Base-by-base conservation (phyloP, 1,140 invertebrate genomes). In the Drosophila bocki region DNA sequence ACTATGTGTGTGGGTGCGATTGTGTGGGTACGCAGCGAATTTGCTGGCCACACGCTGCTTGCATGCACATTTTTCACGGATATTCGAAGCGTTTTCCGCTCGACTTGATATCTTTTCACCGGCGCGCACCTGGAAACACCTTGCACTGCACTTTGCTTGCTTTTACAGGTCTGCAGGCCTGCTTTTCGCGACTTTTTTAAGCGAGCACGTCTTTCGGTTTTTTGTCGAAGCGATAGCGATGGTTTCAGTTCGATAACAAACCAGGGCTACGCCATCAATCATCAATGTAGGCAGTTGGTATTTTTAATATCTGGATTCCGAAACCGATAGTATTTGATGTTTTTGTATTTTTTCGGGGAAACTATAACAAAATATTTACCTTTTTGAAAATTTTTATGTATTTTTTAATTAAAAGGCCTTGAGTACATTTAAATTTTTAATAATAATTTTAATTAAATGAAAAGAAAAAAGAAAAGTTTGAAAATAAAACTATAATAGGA, bases 41-140 rank as follows among this genome's bases (percentile, higher is more conserved):
- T 71, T 54, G 84, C 77, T 83, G 84, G 65, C 77, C 84, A 85
- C 82, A 85, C 82, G 82, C 76, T 78, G 65, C 65, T 75, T 82
- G 32, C 53, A 78, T 78, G 53, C 35, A 42, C 85, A 88, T 84
- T 87, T 80, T 78, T 41, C 32, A 41, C 64, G 22, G 19, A 13
- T 22, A 47, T 39, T 33, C 4, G 0, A 32, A 1, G 11, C 7
- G 42, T 53, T 54, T 50, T 17, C 44, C 17, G 11, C 3, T 17
- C 15, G 19, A 17, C 19, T 58, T 13, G 3, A 51, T 39, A 17
- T 26, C 50, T 53, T 19, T 22, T 8, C 11, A 13, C 3, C 19
- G 29, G 1, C 13, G n/a, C 37, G 63, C 33, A 15, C 29, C 3
- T 22, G 15, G 12, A 75, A 41, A 26, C 15, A 7, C 19, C 15